Base-by-base conservation (phyloP, 2,113 vertebrate species). In the Saccopteryx leptura region DNA sequence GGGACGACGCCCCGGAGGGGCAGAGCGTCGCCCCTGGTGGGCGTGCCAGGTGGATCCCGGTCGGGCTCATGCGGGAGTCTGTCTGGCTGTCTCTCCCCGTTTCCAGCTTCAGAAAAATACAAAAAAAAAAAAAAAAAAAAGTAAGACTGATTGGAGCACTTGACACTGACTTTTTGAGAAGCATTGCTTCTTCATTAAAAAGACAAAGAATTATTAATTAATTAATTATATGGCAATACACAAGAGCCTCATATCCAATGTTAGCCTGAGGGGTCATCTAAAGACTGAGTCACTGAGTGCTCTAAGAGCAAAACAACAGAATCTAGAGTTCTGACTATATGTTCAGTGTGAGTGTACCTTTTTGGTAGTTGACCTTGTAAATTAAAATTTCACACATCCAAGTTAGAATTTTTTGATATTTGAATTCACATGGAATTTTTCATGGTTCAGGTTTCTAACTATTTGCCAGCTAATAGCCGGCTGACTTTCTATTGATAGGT, bases 311-410 rank as follows among this genome's bases (percentile, higher is more conserved):
- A 93, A 89, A 56, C 39, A 60, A 2, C 23, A 21, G 12, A 72
- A 93, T 12, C 39, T 83, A 21, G 18, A 79, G 15, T 76, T 76
- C 52, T 87, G 72, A 95, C 39, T 58, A 63, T 14, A 33, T n/a
- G 46, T n/a, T 46, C 63, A 85, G 19, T 50, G 60, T 61, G 17
- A 46, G 17, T 28, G 0, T 68, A 84, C n/a, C 9, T 93, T 63
- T 84, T 60, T 50, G 69, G 9, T 18, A 58, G 66, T 21, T 46
- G n/a, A 90, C 61, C 56, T 94, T 91, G 19, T 90, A 95, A 96
- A 93, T 96, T 92, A 93, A 94, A 92, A 80, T 74, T 92, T 96
- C 68, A 78, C 54, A 96, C 68, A 26, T 76, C 65, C 56, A 72
- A 19, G 48, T 61, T 63, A 88, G 21, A 31, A 72, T 81, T 95